These are phyloP conservation scores for Drosophila lacteicornis DNA, from an alignment of 1,140 invertebrate species.

Conservation along the genomic window DNA sequence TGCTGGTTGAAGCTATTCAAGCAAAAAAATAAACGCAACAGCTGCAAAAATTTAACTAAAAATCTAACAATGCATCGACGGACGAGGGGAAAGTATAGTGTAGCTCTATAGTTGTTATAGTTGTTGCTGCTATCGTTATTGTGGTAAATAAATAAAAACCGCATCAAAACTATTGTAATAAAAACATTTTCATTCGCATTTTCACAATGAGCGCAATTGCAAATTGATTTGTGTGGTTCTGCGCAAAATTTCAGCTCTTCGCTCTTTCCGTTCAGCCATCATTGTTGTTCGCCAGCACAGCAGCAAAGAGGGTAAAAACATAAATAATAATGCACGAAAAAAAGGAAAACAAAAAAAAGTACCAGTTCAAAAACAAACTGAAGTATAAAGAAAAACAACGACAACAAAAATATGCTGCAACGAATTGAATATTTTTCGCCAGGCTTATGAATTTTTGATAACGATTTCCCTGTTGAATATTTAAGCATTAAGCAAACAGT, in stretches of 20 bases:
- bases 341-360: constrained; percentile 5
- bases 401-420: constrained; percentile 39
- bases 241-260: constrained; percentile 35
- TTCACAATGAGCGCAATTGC: constrained; percentile 65
- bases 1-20: constrained; percentile 9
- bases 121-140: constrained; percentile 32
- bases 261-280: constrained; percentile 2
- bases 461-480: constrained; percentile 49
- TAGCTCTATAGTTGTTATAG: constrained; percentile 3
- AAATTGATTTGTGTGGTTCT: constrained; percentile 79
- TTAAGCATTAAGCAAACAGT: constrained; percentile 50
- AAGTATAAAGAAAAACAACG: constrained; percentile 25
- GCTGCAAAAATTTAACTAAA: constrained; percentile 52
- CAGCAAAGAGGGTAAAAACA: constrained; percentile 18
- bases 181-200: constrained; percentile 64
- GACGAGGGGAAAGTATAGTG: constrained; percentile 14
- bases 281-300: constrained; percentile 12
- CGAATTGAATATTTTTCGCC: constrained; percentile 49
- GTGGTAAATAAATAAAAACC: constrained; percentile 68
- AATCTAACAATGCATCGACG: constrained; percentile 20
- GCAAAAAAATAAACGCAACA: constrained; percentile 40
- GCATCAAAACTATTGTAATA: constrained; percentile 69
- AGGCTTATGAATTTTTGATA: constrained; percentile 66
- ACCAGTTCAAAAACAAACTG: constrained; percentile 18
- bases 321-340: constrained; percentile 28